Conservation (phyloP, 2,113 vertebrate species). For the Centrocercus urophasianus region DNA sequence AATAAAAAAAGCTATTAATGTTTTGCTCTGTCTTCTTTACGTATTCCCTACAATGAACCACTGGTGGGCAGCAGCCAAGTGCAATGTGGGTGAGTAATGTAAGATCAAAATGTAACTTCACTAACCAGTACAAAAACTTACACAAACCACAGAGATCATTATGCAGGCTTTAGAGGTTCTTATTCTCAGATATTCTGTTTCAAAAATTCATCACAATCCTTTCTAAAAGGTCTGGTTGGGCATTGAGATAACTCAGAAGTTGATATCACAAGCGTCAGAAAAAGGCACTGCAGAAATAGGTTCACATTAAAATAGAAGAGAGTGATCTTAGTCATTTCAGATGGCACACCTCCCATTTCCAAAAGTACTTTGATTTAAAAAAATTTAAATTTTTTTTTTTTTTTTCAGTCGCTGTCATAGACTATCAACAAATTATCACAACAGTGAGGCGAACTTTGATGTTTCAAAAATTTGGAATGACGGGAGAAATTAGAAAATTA, state of each 20-base stretch:
- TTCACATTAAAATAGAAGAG: neutral
- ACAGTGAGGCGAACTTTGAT: neutral
- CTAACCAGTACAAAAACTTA: neutral
- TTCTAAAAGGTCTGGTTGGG: neutral
- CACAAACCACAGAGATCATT: neutral
- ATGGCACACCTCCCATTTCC: neutral
- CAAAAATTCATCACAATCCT: neutral
- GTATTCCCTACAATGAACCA: slow-evolving; percentile 63
- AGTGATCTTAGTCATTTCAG: neutral
- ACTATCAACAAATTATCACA: neutral
- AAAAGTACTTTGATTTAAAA: neutral
- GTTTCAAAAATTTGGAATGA: neutral
- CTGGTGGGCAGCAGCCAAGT: slow-evolving; percentile 74
- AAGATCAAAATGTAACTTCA: neutral
- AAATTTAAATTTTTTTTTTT: too few relatives aligned
- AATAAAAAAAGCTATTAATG: neutral
- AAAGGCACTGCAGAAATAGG: neutral
- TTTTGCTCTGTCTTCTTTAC: slow-evolving; percentile 10
- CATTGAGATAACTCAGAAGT: neutral
- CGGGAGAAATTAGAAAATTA: neutral
- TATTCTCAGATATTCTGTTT: neutral
- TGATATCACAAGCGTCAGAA: neutral
- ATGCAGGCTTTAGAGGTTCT: neutral
- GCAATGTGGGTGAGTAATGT: neutral
- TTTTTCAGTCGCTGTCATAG: rapidly evolving